A percentile compares a stretch with the other conserved stretches of the same genome.
Evolutionary conservation across 2,888 invertebrate genomes (phyloP).

Genomic region (Parnassius smintheus): DNA sequence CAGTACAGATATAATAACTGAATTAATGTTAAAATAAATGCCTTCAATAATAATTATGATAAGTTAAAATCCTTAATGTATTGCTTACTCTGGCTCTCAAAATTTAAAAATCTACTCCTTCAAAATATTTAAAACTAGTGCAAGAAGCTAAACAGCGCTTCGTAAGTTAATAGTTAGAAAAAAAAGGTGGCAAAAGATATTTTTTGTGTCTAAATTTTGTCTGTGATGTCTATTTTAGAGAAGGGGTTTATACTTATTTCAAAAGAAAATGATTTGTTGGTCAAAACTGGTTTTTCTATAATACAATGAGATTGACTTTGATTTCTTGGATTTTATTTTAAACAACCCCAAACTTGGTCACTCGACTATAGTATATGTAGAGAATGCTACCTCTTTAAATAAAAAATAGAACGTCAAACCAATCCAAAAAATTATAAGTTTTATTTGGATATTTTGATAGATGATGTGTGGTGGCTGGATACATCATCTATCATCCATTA

Average conservation of each 20-base stretch:
- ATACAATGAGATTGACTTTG: constrained; percentile 58
- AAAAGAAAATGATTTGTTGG: constrained; percentile 56
- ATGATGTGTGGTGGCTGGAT: too few relatives aligned
- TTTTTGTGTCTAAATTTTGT: constrained; percentile 74
- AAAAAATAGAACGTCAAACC: too few relatives aligned
- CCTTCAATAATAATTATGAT: background rate
- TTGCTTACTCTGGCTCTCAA: background rate
- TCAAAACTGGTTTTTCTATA: constrained; percentile 62
- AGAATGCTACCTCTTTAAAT: too few relatives aligned
- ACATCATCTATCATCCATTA: too few relatives aligned
- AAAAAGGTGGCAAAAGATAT: constrained; percentile 59
- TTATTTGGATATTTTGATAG: too few relatives aligned
- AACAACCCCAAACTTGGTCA: too few relatives aligned
- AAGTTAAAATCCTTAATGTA: constrained; percentile 3
- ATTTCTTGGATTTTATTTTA: constrained; percentile 33
- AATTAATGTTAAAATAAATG: background rate
- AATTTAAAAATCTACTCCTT: background rate
- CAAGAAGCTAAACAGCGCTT: constrained; percentile 40
- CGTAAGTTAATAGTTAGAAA: constrained; percentile 34
- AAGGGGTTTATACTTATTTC: constrained; percentile 55
- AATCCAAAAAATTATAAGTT: too few relatives aligned
- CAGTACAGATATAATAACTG: background rate
- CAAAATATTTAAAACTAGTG: constrained; percentile 3
- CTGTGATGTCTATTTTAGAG: constrained; percentile 77
- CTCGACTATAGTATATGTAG: too few relatives aligned